Percentiles rank a stretch among this genome's conserved stretches.
Evolutionary conservation across 2,797 vertebrate genomes (phyloP).

Genomic region (Thripadectes ignobilis): DNA sequence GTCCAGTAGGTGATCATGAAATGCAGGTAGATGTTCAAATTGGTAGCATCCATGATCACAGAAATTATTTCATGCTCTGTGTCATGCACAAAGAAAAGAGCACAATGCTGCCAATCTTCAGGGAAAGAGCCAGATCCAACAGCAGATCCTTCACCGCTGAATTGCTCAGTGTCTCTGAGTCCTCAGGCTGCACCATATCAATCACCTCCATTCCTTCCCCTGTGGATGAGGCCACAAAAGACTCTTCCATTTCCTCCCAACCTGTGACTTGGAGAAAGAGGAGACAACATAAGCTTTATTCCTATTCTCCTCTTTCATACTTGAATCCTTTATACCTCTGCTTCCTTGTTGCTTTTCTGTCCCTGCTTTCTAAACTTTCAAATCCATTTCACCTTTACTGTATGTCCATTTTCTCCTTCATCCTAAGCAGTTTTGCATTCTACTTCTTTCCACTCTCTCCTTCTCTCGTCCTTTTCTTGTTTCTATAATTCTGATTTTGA

Average conservation of each 20-base stretch:
- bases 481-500: neutral
- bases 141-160: neutral
- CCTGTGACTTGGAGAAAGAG: neutral
- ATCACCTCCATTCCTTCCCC: slow-evolving; percentile 69
- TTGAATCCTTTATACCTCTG: neutral
- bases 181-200: slow-evolving; percentile 57
- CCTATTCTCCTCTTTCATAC: neutral
- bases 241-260: slow-evolving; percentile 61
- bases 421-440: neutral
- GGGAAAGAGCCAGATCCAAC: slow-evolving; percentile 30
- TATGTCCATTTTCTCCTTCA: neutral
- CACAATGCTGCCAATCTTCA: slow-evolving; percentile 22
- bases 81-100: slow-evolving; percentile 60
- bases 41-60: neutral
- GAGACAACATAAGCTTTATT: neutral
- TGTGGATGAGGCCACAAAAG: slow-evolving; percentile 69
- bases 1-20: slow-evolving; percentile 43
- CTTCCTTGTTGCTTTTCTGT: neutral
- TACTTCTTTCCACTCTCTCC: neutral
- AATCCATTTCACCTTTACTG: neutral
- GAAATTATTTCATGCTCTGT: slow-evolving; percentile 17
- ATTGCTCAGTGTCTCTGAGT: neutral
- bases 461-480: neutral
- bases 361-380: neutral
- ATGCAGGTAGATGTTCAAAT: slow-evolving; percentile 6